Evolutionary conservation across 2,888 invertebrate genomes (phyloP).

Genomic region (Lacanobia oleracea): DNA sequence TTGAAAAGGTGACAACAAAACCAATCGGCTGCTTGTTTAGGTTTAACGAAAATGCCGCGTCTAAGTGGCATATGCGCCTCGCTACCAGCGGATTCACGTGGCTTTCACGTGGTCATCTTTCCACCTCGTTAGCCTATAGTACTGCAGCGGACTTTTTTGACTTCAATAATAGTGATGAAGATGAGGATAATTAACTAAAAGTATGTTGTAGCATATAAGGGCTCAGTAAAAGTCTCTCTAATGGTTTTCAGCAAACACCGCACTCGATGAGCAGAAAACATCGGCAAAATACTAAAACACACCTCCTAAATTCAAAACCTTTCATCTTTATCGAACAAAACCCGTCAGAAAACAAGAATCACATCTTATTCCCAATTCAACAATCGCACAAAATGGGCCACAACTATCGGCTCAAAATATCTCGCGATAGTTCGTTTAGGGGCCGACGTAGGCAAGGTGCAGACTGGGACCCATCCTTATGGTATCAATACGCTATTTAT

Average conservation of each 20-base stretch:
- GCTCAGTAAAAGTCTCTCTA: neutral
- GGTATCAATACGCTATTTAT: conserved; percentile 67
- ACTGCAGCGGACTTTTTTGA: too few species aligned
- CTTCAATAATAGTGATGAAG: too few species aligned
- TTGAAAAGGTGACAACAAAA: too few species aligned
- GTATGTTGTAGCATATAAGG: too few species aligned
- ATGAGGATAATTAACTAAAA: too few species aligned
- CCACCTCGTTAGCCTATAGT: too few species aligned
- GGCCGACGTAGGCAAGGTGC: conserved; percentile 49
- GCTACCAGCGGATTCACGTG: too few species aligned
- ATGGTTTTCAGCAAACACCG: neutral
- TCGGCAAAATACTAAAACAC: neutral
- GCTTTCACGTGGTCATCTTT: too few species aligned
- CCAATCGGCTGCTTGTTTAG: too few species aligned
- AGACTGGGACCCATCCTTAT: conserved; percentile 55
- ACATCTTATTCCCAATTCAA: conserved; percentile 50
- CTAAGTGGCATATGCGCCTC: too few species aligned
- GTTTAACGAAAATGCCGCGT: too few species aligned
- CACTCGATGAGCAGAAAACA: neutral
- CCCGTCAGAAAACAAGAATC: conserved; percentile 28
- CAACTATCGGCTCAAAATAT: conserved; percentile 62
- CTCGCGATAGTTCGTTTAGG: conserved; percentile 58
- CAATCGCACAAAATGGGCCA: conserved; percentile 54
- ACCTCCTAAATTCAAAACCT: conserved; percentile 21
- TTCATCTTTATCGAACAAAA: conserved; percentile 5